A percentile compares a stretch with the other conserved stretches of the same genome.
These are phyloP conservation scores for Scartelaos histophorus DNA, from an alignment of 2,113 vertebrate species.

Conservation along the genomic window DNA sequence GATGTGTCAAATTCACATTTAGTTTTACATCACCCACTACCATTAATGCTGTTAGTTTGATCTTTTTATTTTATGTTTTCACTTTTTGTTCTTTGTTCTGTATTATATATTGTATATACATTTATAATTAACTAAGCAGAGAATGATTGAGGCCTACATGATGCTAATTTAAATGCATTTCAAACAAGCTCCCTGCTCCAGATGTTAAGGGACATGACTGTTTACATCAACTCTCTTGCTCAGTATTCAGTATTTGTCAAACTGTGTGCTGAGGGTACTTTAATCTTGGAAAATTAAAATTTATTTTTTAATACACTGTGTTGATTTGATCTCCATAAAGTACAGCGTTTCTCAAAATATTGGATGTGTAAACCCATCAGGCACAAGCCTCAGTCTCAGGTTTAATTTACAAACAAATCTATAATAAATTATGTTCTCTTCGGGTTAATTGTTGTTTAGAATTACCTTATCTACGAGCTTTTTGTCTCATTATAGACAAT, in stretches of 20 bases:
- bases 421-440: too few relatives aligned
- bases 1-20: background rate
- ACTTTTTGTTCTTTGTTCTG: background rate
- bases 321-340: background rate
- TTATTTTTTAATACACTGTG: background rate
- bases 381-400: too few relatives aligned
- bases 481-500: too few relatives aligned
- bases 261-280: conserved; percentile 1
- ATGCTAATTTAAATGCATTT: conserved; percentile 21
- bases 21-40: background rate
- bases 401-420: too few relatives aligned
- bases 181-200: conserved; percentile 12
- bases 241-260: background rate
- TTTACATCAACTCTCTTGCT: conserved; percentile 27
- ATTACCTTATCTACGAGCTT: too few relatives aligned
- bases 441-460: too few relatives aligned
- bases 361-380: too few relatives aligned
- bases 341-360: too few relatives aligned
- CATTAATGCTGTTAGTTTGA: background rate
- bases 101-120: too few relatives aligned
- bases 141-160: conserved; percentile 8
- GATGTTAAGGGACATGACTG: conserved; percentile 42
- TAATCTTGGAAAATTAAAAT: conserved; percentile 19
- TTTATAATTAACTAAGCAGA: conserved; percentile 21
- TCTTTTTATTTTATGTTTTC: background rate